Conservation (phyloP, 2,888 invertebrate species). For the Drosophila macrothrix region DNA sequence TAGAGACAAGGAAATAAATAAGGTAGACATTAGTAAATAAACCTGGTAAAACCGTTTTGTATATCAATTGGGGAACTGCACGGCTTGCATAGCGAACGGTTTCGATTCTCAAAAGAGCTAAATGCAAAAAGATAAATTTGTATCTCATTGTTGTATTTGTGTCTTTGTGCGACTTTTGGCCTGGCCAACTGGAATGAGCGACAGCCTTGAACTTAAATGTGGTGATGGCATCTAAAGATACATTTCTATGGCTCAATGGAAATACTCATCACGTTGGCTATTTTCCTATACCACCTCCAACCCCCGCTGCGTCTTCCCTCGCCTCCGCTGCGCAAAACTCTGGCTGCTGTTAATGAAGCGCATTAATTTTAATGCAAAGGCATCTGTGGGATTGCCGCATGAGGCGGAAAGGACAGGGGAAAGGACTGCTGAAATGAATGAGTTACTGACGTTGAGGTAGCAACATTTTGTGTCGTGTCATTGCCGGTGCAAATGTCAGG, state of each 20-base stretch:
- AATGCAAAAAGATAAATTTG: constrained; percentile 16
- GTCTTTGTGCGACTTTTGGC: neutral
- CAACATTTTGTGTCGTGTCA: constrained; percentile 44
- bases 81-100: constrained; percentile 9
- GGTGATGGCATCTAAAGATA: constrained; percentile 5
- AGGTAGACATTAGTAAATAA: neutral
- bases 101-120: neutral
- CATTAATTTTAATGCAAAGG: constrained; percentile 70
- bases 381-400: constrained; percentile 32
- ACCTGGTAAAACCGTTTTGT: constrained; percentile 36
- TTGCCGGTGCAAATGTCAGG: constrained; percentile 59
- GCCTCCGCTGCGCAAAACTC: neutral
- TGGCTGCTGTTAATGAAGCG: constrained; percentile 60
- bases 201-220: constrained; percentile 58
- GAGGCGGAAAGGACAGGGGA: neutral
- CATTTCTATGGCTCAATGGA: constrained; percentile 2
- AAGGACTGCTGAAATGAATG: constrained; percentile 58
- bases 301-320: neutral
- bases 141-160: constrained; percentile 14
- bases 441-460: constrained; percentile 45
- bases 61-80: constrained; percentile 43
- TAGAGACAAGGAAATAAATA: neutral
- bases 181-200: constrained; percentile 1
- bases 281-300: neutral
- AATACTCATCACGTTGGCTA: neutral